Conservation (phyloP, 2,888 invertebrate species). For the Agelastica alni region DNA sequence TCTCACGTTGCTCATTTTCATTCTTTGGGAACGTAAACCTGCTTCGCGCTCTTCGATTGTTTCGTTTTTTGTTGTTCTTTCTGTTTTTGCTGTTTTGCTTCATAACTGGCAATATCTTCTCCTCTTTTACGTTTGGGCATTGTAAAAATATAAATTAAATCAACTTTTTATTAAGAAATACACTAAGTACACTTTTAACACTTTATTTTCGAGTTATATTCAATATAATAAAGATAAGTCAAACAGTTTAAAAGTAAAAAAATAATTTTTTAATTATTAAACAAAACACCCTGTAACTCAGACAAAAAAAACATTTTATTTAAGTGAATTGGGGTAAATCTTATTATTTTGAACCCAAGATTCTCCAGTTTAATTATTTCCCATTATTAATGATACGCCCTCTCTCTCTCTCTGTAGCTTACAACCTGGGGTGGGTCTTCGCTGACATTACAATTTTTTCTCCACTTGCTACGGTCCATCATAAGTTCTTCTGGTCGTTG, state of each 20-base stretch:
- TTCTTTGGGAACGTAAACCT: neutral
- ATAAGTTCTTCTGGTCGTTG: no score
- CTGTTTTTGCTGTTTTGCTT: constrained; percentile 13
- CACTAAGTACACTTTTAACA: neutral
- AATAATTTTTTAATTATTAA: no score
- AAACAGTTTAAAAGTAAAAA: no score
- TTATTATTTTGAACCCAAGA: no score
- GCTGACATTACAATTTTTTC: no score
- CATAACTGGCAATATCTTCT: neutral
- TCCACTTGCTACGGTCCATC: no score
- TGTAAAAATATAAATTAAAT: neutral
- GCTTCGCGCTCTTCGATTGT: neutral
- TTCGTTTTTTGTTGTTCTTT: neutral
- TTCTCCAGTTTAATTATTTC: no score
- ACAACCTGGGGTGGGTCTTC: no score
- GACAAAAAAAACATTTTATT: no score
- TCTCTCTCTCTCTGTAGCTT: neutral
- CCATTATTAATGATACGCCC: no score
- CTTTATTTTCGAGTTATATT: neutral
- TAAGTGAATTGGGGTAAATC: no score
- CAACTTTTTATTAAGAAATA: neutral
- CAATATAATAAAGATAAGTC: neutral
- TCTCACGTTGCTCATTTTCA: neutral
- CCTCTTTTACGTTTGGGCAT: neutral
- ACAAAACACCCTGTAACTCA: no score